Percentiles rank a stretch among this genome's conserved stretches.
These are phyloP conservation scores for Lutjanus campechanus DNA, from an alignment of 2,797 vertebrate genomes.

Conservation along the genomic window DNA sequence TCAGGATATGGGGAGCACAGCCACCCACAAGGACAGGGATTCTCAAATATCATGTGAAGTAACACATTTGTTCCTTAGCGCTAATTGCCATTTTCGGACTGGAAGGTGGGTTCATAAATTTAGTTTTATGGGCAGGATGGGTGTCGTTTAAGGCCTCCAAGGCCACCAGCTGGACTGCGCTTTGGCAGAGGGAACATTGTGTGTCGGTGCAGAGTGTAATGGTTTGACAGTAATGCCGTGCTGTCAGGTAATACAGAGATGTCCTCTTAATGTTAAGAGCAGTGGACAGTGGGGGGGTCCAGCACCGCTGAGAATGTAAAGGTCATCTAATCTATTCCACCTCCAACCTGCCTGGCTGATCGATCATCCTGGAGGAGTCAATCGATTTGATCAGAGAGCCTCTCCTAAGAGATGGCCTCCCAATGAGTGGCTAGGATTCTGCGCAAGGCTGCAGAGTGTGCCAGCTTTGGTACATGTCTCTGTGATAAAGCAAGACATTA, in stretches of 20 bases:
- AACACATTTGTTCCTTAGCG: slow-evolving; percentile 75
- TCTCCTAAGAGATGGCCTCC: slow-evolving; percentile 71
- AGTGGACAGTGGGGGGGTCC: slow-evolving; percentile 57
- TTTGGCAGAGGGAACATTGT: slow-evolving; percentile 67
- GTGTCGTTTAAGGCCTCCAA: slow-evolving; percentile 80
- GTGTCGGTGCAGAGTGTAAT: slow-evolving; percentile 61
- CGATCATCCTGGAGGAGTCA: slow-evolving; percentile 77
- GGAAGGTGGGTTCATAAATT: slow-evolving; percentile 82
- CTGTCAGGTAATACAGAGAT: slow-evolving; percentile 72
- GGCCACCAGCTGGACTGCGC: slow-evolving; percentile 78
- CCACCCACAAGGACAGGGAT: slow-evolving; percentile 76
- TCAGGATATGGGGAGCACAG: slow-evolving; percentile 74
- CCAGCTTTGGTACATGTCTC: slow-evolving; percentile 75
- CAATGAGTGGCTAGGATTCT: slow-evolving; percentile 55
- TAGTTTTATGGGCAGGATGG: slow-evolving; percentile 80
- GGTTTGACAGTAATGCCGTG: slow-evolving; percentile 64
- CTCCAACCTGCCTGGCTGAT: slow-evolving; percentile 75
- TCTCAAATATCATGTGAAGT: slow-evolving; percentile 81
- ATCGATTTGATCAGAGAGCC: slow-evolving; percentile 81
- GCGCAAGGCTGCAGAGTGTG: slow-evolving; percentile 49
- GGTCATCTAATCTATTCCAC: slow-evolving; percentile 83
- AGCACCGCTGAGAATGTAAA: slow-evolving; percentile 70
- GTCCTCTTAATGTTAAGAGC: slow-evolving; percentile 73
- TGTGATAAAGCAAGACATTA: slow-evolving; percentile 76
- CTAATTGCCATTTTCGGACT: slow-evolving; percentile 81